These are phyloP conservation scores for Thaumatotibia leucotreta DNA, from an alignment of 1,140 invertebrate genomes.

Conservation along the genomic window DNA sequence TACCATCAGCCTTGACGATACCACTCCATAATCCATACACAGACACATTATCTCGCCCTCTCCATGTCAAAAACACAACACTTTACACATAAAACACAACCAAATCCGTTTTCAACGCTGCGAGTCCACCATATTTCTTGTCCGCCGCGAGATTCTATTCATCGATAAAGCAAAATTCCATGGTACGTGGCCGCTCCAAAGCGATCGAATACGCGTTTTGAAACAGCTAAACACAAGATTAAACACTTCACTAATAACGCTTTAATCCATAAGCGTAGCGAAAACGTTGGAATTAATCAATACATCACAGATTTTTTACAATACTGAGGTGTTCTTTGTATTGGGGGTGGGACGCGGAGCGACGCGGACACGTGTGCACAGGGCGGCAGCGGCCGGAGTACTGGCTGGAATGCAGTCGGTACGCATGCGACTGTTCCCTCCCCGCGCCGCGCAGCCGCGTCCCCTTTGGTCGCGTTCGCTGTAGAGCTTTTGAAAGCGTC, in stretches of 20 bases:
- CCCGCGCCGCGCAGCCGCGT: slow-evolving; percentile 28
- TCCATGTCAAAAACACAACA: slow-evolving; percentile 40
- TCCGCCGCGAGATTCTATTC: slow-evolving; percentile 69
- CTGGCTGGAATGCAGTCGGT: slow-evolving; percentile 59
- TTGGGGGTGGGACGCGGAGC: slow-evolving; percentile 51
- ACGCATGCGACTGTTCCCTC: slow-evolving; percentile 57
- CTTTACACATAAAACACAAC: slow-evolving; percentile 59
- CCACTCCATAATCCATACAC: slow-evolving; percentile 57
- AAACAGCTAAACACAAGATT: slow-evolving; percentile 27
- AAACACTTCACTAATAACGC: slow-evolving; percentile 17
- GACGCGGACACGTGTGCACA: slow-evolving; percentile 40
- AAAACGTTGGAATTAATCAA: slow-evolving; percentile 73
- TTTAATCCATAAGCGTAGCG: slow-evolving; percentile 38
- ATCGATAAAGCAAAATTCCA: slow-evolving; percentile 75
- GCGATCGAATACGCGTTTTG: slow-evolving; percentile 43
- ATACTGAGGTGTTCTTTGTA: slow-evolving; percentile 74
- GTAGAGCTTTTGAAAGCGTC: slow-evolving; percentile 38
- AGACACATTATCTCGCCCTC: slow-evolving; percentile 35
- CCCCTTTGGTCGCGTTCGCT: slow-evolving; percentile 53
- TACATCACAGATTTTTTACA: slow-evolving; percentile 76
- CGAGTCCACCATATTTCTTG: slow-evolving; percentile 64
- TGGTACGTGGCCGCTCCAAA: slow-evolving; percentile 63
- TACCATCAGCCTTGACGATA: slow-evolving; percentile 13
- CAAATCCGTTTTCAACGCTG: slow-evolving; percentile 48
- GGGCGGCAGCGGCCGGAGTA: slow-evolving; percentile 62